Conservation (phyloP, 2,113 vertebrate species). For the Elaphurus davidianus region DNA sequence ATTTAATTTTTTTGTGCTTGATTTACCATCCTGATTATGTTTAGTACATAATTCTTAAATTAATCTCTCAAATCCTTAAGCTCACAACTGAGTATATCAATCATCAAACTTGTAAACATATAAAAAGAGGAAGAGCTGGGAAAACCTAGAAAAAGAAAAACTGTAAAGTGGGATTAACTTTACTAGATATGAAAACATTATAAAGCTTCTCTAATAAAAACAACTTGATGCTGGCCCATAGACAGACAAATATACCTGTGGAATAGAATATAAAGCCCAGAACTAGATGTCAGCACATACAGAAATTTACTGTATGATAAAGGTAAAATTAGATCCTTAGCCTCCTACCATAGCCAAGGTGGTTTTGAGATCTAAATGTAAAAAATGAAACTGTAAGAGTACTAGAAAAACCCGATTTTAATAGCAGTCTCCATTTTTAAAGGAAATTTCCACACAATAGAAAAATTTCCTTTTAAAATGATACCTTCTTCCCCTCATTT, state of each 20-base stretch:
- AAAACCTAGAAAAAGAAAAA: slow-evolving; percentile 5
- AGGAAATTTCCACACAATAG: background rate
- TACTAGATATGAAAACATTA: slow-evolving; percentile 1
- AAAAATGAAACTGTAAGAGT: background rate
- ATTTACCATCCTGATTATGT: slow-evolving; percentile 35
- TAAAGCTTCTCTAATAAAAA: slow-evolving; percentile 25
- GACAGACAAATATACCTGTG: background rate
- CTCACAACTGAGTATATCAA: background rate
- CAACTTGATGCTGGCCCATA: background rate
- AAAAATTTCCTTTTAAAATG: background rate
- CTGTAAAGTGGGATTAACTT: background rate
- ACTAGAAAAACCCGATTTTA: background rate
- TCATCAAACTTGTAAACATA: background rate
- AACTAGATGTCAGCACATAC: background rate
- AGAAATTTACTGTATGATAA: slow-evolving; percentile 29
- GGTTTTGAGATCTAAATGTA: slow-evolving; percentile 8
- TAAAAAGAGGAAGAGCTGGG: background rate
- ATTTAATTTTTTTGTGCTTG: slow-evolving; percentile 27
- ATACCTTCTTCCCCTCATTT: background rate
- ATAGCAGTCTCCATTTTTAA: background rate
- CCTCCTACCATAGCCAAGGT: background rate
- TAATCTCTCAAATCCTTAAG: slow-evolving; percentile 8
- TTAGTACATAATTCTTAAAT: background rate
- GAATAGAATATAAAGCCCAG: background rate
- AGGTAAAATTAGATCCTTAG: background rate